These are phyloP conservation scores for Kryptolebias ocellatus DNA, from an alignment of 2,797 vertebrate genomes.

Conservation along the genomic window DNA sequence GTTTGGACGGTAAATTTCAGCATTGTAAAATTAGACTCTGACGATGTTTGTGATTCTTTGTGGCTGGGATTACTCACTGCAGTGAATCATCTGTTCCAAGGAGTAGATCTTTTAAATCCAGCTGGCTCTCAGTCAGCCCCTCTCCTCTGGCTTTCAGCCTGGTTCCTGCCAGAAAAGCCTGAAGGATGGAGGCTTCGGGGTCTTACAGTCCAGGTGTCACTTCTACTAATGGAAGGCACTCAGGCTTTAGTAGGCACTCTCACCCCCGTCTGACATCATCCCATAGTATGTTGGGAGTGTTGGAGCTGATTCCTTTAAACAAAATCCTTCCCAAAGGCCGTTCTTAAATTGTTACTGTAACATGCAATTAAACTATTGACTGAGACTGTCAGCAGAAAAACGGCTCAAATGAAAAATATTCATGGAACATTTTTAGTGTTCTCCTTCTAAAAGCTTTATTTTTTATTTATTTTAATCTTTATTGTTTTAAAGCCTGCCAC, in stretches of 20 bases:
- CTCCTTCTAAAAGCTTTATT: background rate
- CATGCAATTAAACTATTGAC: slow-evolving; percentile 37
- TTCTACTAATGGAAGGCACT: slow-evolving; percentile 57
- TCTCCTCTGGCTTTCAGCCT: slow-evolving; percentile 49
- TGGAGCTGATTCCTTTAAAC: background rate
- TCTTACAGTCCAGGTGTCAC: slow-evolving; percentile 59
- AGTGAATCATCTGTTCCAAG: slow-evolving; percentile 75
- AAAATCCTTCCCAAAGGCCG: slow-evolving; percentile 15
- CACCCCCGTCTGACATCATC: slow-evolving; percentile 32
- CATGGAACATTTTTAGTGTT: background rate
- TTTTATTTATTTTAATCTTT: background rate
- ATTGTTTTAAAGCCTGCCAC: no score
- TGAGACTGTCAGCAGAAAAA: slow-evolving; percentile 50
- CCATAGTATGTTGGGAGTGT: slow-evolving; percentile 40
- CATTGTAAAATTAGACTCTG: slow-evolving; percentile 71
- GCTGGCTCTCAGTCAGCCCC: slow-evolving; percentile 52
- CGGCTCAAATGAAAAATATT: slow-evolving; percentile 8
- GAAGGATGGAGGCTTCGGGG: slow-evolving; percentile 36
- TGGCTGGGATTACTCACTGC: slow-evolving; percentile 65
- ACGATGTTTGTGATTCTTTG: slow-evolving; percentile 72
- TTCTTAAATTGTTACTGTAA: slow-evolving; percentile 47
- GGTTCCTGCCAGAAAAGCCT: slow-evolving; percentile 50
- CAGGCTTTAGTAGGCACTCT: slow-evolving; percentile 41
- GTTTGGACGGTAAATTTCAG: slow-evolving; percentile 50
- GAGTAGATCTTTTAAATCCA: slow-evolving; percentile 52